Base-by-base conservation (phyloP, 2,888 invertebrate species). In the Bursaphelenchus okinawaensis region DNA sequence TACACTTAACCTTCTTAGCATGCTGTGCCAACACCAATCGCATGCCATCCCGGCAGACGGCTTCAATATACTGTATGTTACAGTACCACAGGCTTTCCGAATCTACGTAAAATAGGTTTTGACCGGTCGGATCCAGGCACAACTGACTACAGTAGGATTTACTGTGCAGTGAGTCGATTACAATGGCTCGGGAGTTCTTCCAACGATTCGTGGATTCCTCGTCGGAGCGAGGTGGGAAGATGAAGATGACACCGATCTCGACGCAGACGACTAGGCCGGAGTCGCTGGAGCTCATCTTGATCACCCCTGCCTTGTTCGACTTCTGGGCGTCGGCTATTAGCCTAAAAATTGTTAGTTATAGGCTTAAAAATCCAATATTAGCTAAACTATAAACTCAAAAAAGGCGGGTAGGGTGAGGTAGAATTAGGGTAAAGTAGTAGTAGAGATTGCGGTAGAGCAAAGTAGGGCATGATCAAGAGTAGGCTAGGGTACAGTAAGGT, bases 141-240 rank as follows among this genome's bases (percentile, higher is more conserved):
- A 69, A 66, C n/a, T 23, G 16, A 22, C 7, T 12, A 26, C 50
- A 62, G 12, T 62, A 19, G 26, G 52, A 60, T 2, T 4, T 60
- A 62, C 16, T 60, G 22, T 62, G 26, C 63, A 19, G 1, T 4
- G 24, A 19, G 52, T 28, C 19, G 3, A 62, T 54, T 4, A 68
- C 71, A 31, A 68, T 73, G 4, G 71, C 69, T 28, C 67, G 72
- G 8, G 71, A 68, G 26, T 68, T 57, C 22, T 23, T 66, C 69
- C 69, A 68, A 3, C 69, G 31, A 24, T 8, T 22, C 9, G 16
- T 12, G 19, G 19, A 22, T 12, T 68, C 68, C 27, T 68, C 52
- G 31, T 68, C 50, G 20, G 29, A 27, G 16, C 59, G 31, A 20
- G 66, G 68, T 6, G 71, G 67, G 54, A 68, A 68, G 3, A 68